phyloP scores from a whole-genome alignment of 1,140 invertebrate genomes.

The Drosophila busckii region DNA sequence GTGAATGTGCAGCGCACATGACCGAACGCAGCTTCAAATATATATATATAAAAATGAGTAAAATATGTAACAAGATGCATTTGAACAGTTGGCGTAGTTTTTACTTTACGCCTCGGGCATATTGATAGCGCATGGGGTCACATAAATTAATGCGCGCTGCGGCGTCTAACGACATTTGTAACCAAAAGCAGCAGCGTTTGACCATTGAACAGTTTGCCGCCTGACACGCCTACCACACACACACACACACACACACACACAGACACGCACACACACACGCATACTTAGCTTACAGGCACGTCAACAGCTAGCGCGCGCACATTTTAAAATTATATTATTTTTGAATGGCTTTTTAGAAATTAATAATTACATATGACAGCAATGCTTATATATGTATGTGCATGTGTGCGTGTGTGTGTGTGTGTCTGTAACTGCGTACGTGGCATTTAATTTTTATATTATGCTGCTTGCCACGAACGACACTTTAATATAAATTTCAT shows the following conservation, averaged over 20 bases:
- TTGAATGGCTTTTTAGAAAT: slow-evolving; percentile 75
- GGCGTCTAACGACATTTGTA: slow-evolving; percentile 56
- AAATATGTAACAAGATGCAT: slow-evolving; percentile 2
- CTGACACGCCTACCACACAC: not conserved
- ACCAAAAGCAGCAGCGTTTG: slow-evolving; percentile 26
- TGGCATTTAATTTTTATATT: slow-evolving; percentile 65
- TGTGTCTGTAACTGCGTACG: slow-evolving; percentile 29
- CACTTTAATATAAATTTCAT: slow-evolving; percentile 43
- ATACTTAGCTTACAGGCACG: slow-evolving; percentile 22
- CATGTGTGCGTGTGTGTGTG: not conserved
- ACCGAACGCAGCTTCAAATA: not conserved
- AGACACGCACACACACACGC: slow-evolving; percentile 14
- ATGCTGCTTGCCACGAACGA: slow-evolving; percentile 23
- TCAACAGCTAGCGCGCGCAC: slow-evolving; percentile 35
- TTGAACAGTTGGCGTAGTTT: slow-evolving; percentile 23
- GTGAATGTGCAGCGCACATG: slow-evolving; percentile 20
- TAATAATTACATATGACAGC: slow-evolving; percentile 69
- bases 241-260: slow-evolving; percentile 17
- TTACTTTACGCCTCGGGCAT: slow-evolving; percentile 38
- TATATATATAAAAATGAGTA: not conserved
- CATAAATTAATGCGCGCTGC: slow-evolving; percentile 53
- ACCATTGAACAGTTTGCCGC: slow-evolving; percentile 14
- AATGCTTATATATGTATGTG: slow-evolving; percentile 4
- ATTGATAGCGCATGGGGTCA: slow-evolving; percentile 33
- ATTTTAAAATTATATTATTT: slow-evolving; percentile 73